Base-by-base conservation (phyloP, 2,888 invertebrate species). In the Malthinus seriepunctatus region DNA sequence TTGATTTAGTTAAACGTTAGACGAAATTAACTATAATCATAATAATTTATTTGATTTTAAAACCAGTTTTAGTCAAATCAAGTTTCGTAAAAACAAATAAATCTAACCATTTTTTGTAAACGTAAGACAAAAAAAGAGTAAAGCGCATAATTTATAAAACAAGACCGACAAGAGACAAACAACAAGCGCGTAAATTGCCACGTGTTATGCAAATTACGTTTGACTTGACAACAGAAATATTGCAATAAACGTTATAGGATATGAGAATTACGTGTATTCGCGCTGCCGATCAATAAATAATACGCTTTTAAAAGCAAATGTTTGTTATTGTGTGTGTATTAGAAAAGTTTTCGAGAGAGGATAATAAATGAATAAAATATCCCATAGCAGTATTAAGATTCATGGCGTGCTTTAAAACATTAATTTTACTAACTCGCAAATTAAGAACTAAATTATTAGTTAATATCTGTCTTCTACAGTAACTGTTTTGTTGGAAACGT, bases 191-290 rank as follows among this genome's bases (percentile, higher is more conserved):
- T 51, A 56, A 60, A 60, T 60, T 60, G 60, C 60, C 60, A 60
- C 51, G 60, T 56, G 60, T 60, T 60, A 60, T 60, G 60, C 46
- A 60, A 60, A 60, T 60, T 42, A 55, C 23, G 5, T n/a, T 35
- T 3, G 11, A 11, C 32, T 56, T 52, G 44, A 49, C 38, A 39
- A 31, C 51, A 60, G 54, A 54, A 54, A 39, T 51, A 55, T 55
- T 42, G 51, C 51, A 55, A 34, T 35, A 32, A 55, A 60, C 48
- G 60, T 60, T n/a, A 54, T 60, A 42, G 51, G 50, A 47, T 55
- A 47, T 55, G 55, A 60, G 5, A 54, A 59, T 54, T 59, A 54
- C 50, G 39, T n/a, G n/a, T 45, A 59, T 59, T 60, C 55, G 44
- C 14, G 35, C 47, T 45, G 59, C 47, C 45, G 59, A 60, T 55